Evolutionary conservation across 2,888 invertebrate genomes (phyloP), one percentile per base, ranked within the genome.

Genomic region (Leptinotarsa peninsularis): DNA sequence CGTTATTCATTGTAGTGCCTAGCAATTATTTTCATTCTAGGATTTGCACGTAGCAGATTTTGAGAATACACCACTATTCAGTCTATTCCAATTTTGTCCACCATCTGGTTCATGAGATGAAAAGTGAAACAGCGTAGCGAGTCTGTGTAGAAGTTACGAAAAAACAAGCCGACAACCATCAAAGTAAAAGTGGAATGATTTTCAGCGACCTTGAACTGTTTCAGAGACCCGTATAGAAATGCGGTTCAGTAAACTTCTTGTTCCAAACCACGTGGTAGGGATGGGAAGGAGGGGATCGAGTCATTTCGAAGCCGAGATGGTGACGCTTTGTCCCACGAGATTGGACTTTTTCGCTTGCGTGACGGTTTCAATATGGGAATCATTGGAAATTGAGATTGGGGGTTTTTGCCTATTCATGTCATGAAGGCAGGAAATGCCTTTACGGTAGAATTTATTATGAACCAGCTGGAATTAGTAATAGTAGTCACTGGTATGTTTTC

Each of bases 231-330:
- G 60, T 67, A 72, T 54, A 54, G 67, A 52, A 67, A 74, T 74
- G 66, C 73, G 72, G 78, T 78, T 78, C 78, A 78, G 73, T 78
- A 78, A 75, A 78, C 77, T 74, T 68, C 63, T 68, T 52, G 63
- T 63, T 63, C 14, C 63, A 1, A 63, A 14, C 63, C 43, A 63
- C 33, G 63, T 33, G 63, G 43, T 27, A 60, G 14, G 67, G 56
- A 54, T 27, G 56, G 58, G 27, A n/a, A 60, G 7, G 13, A 23
- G 43, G 66, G 73, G 63, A 43, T 66, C 69, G 69, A 67, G 52
- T 68, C 73, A 66, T 70, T 69, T 73, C 54, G 66, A 69, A 70
- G 43, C 70, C 70, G 73, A 66, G 73, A 69, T 66, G 73, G 66
- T 70, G 66, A 63, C 66, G 33, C n/a, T 73, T 69, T 73, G 58